Evolutionary conservation across 1,140 invertebrate species (phyloP), one percentile per base, ranked within the genome.

Genomic region (Branchinecta lindahli): DNA sequence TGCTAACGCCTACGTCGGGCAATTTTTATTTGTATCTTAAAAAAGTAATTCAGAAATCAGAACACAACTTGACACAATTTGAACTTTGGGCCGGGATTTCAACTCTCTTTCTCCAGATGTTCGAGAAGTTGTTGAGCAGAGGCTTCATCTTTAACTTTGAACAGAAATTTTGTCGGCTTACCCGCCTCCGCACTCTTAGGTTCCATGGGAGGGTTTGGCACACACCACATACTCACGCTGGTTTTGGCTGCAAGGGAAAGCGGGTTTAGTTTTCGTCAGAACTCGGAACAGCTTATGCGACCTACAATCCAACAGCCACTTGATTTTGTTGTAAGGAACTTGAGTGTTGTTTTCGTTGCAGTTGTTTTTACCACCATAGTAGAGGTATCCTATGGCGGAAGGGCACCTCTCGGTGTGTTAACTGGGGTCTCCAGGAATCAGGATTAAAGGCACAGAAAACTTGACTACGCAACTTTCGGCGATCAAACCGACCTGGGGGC

Each of bases 111-210:
- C 18, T 61, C 52, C 6, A 61, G 4, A 20, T 61, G 12, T 61
- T 61, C 12, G 12, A 61, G 18, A 61, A 61, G 18, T 61, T 61
- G 12, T 61, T 12, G 12, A 15, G 52, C 52, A 61, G 18, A 15
- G 52, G 12, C 52, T 61, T 61, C 12, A 61, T 61, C 52, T 20
- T 61, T 61, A 20, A 61, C 12, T 12, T 20, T 61, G 52, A 61
- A 61, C 52, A 61, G 18, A 6, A 61, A 61, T 61, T 61, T 61
- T 61, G 52, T 61, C 12, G 52, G 52, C 52, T 61, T 61, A 20
- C 12, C 12, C 18, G 12, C 18, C 12, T 61, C 52, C 18, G 4
- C 52, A 15, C 12, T 20, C 6, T 61, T 61, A 20, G 12, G 12
- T 4, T 20, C 18, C 12, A 61, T 3, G 12, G 52, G 52, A 6